These are phyloP conservation scores for Scrobipalpa atriplicella DNA, from an alignment of 2,888 invertebrate genomes.

Conservation along the genomic window DNA sequence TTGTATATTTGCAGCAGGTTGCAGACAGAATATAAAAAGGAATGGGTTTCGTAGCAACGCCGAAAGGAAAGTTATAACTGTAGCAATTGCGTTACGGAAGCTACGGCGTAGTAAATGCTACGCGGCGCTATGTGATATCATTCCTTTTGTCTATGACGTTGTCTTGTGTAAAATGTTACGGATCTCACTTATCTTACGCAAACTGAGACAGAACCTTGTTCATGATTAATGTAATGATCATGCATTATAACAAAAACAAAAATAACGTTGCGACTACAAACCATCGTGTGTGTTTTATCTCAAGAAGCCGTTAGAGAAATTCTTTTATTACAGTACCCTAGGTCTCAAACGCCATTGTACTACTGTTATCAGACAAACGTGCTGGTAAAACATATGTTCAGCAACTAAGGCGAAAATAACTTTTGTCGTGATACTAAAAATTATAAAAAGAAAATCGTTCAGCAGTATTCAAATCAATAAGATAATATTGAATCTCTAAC, in stretches of 20 bases:
- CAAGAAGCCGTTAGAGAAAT: constrained; percentile 5
- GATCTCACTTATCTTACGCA: too few relatives aligned
- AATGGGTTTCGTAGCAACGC: too few relatives aligned
- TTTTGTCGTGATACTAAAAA: neutral
- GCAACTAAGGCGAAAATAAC: neutral
- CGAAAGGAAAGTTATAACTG: too few relatives aligned
- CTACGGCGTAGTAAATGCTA: neutral
- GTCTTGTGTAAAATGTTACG: too few relatives aligned
- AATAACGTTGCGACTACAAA: neutral
- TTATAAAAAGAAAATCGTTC: too few relatives aligned
- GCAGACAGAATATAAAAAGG: too few relatives aligned
- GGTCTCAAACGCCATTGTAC: constrained; percentile 12
- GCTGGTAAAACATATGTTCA: neutral
- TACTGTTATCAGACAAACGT: constrained; percentile 1
- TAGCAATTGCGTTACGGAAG: neutral
- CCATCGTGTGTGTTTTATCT: constrained; percentile 9
- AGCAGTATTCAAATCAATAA: too few relatives aligned
- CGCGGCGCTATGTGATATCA: neutral
- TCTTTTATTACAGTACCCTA: constrained; percentile 19
- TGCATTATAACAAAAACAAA: too few relatives aligned
- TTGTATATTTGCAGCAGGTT: too few relatives aligned
- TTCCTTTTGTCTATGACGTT: too few relatives aligned
- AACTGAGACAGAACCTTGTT: neutral
- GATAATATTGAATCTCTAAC: too few relatives aligned
- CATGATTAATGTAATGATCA: neutral